phyloP scores from a whole-genome alignment of 2,888 invertebrate species.

The Noctua comes region DNA sequence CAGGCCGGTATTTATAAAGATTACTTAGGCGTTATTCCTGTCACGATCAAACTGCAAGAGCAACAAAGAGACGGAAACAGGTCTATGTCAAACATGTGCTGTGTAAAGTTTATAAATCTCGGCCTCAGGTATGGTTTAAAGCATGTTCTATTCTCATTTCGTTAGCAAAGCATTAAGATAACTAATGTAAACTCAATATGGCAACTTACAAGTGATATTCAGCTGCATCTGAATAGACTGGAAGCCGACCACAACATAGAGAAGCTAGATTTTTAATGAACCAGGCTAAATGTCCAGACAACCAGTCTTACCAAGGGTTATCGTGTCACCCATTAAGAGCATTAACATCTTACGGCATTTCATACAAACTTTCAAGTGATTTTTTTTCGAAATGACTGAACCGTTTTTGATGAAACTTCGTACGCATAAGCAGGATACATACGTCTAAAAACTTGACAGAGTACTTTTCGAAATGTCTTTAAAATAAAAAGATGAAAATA shows the following conservation, averaged over 20 bases:
- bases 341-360: too few relatives aligned
- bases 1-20: neutral
- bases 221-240: constrained; percentile 6
- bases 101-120: neutral
- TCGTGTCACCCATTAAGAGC: neutral
- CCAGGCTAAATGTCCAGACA: constrained; percentile 7
- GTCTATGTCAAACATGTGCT: neutral
- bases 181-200: neutral
- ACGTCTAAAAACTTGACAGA: too few relatives aligned
- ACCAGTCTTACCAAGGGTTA: neutral
- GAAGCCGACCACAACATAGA: constrained; percentile 15
- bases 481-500: too few relatives aligned
- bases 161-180: constrained; percentile 2
- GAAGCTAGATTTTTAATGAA: constrained; percentile 25
- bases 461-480: too few relatives aligned
- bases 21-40: neutral
- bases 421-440: too few relatives aligned
- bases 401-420: too few relatives aligned
- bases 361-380: too few relatives aligned
- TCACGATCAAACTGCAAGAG: neutral
- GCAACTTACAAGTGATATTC: constrained; percentile 11
- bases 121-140: neutral
- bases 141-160: neutral
- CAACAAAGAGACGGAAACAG: neutral
- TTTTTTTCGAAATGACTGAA: too few relatives aligned